phyloP scores from a whole-genome alignment of 2,113 vertebrate genomes.

The Panthera uncia region DNA sequence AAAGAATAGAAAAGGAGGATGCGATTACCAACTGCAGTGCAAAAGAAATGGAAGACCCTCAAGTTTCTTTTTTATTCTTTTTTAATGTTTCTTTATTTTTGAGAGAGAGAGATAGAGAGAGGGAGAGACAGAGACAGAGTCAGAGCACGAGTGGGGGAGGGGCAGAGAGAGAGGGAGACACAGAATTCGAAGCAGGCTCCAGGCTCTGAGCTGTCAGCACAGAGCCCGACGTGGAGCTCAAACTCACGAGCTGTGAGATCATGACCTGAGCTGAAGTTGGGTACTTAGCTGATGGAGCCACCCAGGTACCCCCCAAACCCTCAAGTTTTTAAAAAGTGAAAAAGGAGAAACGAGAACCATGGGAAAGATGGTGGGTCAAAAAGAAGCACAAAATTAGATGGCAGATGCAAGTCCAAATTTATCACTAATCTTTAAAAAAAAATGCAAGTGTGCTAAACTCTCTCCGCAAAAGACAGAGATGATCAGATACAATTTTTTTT shows the following conservation, averaged over 20 bases:
- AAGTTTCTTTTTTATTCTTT: neutral
- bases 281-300: too few relatives aligned
- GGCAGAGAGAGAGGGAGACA: too few relatives aligned
- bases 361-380: neutral
- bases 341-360: neutral
- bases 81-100: too few relatives aligned
- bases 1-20: neutral
- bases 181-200: too few relatives aligned
- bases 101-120: too few relatives aligned
- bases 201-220: too few relatives aligned
- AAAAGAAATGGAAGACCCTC: neutral
- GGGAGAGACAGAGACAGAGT: too few relatives aligned
- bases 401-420: neutral
- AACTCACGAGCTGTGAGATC: too few relatives aligned
- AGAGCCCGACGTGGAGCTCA: too few relatives aligned
- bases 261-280: too few relatives aligned
- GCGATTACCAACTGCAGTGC: neutral
- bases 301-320: too few relatives aligned
- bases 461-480: neutral
- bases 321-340: neutral
- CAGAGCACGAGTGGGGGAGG: too few relatives aligned
- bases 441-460: neutral
- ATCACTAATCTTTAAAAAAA: neutral
- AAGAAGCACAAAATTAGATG: neutral
- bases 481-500: neutral